phyloP scores from a whole-genome alignment of 2,113 vertebrate genomes.

The Ochotona curzoniae region DNA sequence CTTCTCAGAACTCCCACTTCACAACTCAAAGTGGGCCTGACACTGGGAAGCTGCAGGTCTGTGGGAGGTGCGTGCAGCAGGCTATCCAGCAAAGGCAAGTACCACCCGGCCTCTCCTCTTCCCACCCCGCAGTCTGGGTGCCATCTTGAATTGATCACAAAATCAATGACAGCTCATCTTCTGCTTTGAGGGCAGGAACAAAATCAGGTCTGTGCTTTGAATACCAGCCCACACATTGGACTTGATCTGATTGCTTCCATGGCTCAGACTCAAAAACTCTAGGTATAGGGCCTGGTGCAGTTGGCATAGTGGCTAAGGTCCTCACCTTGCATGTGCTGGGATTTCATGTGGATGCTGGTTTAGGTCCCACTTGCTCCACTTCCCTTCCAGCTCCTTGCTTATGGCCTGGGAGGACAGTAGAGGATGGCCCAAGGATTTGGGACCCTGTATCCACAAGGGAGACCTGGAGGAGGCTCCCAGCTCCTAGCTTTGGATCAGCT shows the following conservation, averaged over 20 bases:
- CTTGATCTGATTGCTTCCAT: neutral
- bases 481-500: too few species aligned
- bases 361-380: too few species aligned
- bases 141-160: constrained; percentile 18
- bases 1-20: neutral
- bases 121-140: neutral
- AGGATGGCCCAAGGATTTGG: too few species aligned
- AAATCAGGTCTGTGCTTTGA: neutral
- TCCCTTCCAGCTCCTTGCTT: too few species aligned
- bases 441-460: too few species aligned
- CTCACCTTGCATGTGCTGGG: too few species aligned
- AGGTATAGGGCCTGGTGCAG: too few species aligned
- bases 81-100: neutral
- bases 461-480: too few species aligned
- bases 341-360: too few species aligned
- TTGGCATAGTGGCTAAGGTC: too few species aligned
- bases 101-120: neutral
- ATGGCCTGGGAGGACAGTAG: too few species aligned
- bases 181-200: constrained; percentile 22
- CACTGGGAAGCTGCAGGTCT: neutral
- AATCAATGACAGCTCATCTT: neutral
- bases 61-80: too few species aligned
- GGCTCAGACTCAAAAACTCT: neutral
- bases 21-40: neutral
- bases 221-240: neutral